Evolutionary conservation across 92 coral and sea anemone species (phyloP).

Genomic region (Hydrozoanthus gracilis): DNA sequence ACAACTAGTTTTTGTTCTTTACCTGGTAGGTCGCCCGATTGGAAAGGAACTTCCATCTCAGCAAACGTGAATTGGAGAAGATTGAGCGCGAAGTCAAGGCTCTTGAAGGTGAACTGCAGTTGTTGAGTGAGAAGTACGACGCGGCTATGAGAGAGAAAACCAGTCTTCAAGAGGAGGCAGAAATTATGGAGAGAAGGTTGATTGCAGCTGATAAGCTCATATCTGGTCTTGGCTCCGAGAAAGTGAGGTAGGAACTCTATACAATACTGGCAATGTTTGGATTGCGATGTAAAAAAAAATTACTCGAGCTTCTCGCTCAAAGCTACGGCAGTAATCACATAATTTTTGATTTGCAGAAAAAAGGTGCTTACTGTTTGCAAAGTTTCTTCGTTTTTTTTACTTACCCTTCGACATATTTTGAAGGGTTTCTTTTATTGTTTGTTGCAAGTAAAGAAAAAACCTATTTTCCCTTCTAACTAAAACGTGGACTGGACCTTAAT

Average conservation of each 20-base stretch:
- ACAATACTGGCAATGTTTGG: background rate
- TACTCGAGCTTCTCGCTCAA: too few relatives aligned
- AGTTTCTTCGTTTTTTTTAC: too few relatives aligned
- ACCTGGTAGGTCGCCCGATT: conserved; percentile 85
- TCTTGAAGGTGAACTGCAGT: conserved; percentile 85
- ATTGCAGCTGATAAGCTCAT: conserved; percentile 99
- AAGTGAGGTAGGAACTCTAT: conserved; percentile 71
- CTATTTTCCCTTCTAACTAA: too few relatives aligned
- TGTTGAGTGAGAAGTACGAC: conserved; percentile 90
- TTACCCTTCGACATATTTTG: too few relatives aligned
- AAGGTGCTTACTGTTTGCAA: too few relatives aligned
- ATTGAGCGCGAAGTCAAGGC: conserved; percentile 94
- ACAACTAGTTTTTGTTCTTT: background rate
- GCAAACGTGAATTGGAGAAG: conserved; percentile 96
- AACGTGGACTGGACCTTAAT: too few relatives aligned
- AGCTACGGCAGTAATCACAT: too few relatives aligned
- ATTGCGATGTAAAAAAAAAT: background rate
- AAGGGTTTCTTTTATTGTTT: too few relatives aligned
- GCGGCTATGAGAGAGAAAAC: conserved; percentile 96
- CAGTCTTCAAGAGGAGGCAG: conserved; percentile 91
- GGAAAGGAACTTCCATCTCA: conserved; percentile 91
- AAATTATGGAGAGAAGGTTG: conserved; percentile 96
- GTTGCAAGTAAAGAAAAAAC: too few relatives aligned
- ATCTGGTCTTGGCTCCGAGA: conserved; percentile 99
- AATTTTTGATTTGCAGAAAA: too few relatives aligned